These are phyloP conservation scores for Drosophila eugracilis DNA, from an alignment of 1,140 invertebrate genomes.

Conservation along the genomic window DNA sequence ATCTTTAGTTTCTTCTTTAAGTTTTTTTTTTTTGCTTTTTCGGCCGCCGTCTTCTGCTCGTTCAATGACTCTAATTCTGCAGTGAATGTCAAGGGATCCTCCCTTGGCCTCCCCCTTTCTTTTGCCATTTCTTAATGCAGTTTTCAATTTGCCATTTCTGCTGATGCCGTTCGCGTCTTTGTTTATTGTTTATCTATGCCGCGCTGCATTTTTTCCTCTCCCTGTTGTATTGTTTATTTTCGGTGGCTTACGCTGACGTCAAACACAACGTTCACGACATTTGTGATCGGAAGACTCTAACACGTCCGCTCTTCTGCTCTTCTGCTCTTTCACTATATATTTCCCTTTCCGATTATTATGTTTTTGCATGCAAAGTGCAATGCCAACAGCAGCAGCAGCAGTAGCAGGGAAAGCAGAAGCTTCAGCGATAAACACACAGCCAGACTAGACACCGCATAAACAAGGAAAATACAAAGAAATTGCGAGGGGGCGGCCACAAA, in stretches of 20 bases:
- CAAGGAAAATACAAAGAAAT: constrained; percentile 32
- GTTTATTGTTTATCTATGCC: constrained; percentile 61
- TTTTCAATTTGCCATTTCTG: constrained; percentile 77
- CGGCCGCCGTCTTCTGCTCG: constrained; percentile 37
- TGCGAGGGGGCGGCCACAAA: constrained; percentile 50
- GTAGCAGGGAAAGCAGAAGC: constrained; percentile 15
- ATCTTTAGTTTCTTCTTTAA: constrained; percentile 13
- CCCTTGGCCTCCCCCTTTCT: neutral
- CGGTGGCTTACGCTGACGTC: constrained; percentile 68
- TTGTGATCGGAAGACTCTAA: constrained; percentile 39
- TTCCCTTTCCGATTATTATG: constrained; percentile 64
- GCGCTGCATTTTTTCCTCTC: constrained; percentile 20
- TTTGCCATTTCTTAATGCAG: constrained; percentile 35
- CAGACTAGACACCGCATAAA: constrained; percentile 51
- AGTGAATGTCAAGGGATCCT: constrained; percentile 14
- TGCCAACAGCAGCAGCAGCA: constrained; percentile 59
- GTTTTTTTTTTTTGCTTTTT: too few species aligned
- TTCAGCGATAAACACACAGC: constrained; percentile 67
- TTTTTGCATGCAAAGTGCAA: constrained; percentile 81
- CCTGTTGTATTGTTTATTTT: constrained; percentile 69
- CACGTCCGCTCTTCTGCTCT: constrained; percentile 25
- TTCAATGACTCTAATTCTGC: constrained; percentile 68
- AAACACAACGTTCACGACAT: constrained; percentile 38
- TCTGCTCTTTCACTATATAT: constrained; percentile 2
- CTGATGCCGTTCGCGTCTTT: constrained; percentile 60